phyloP scores from a whole-genome alignment of 1,140 invertebrate genomes.

The Drosophila arizonae region DNA sequence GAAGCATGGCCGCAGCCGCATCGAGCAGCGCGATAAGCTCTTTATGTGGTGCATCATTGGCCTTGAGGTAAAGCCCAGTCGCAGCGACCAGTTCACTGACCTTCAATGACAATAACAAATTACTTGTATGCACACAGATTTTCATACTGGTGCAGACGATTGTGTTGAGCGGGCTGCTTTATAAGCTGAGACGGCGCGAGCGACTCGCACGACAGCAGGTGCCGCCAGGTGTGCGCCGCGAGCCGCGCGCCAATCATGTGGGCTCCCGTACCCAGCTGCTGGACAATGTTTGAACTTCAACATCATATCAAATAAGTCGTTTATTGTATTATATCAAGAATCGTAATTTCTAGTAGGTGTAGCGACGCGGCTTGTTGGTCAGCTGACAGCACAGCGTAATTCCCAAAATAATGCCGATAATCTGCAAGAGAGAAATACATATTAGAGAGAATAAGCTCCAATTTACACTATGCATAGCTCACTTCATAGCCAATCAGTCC shows the following conservation, averaged over 20 bases:
- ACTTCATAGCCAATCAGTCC: slow-evolving; percentile 73
- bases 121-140: slow-evolving; percentile 33
- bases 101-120: slow-evolving; percentile 1
- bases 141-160: slow-evolving; percentile 64
- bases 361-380: slow-evolving; percentile 68
- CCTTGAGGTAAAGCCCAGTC: slow-evolving; percentile 60
- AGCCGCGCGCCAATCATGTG: slow-evolving; percentile 63
- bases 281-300: slow-evolving; percentile 37
- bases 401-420: slow-evolving; percentile 66
- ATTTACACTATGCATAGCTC: not conserved
- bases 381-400: slow-evolving; percentile 71
- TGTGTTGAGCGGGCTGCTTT: slow-evolving; percentile 57
- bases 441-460: not conserved
- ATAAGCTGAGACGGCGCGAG: slow-evolving; percentile 50
- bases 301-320: slow-evolving; percentile 38
- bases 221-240: slow-evolving; percentile 63
- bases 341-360: slow-evolving; percentile 56
- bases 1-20: slow-evolving; percentile 42
- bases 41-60: slow-evolving; percentile 71
- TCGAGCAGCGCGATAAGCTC: slow-evolving; percentile 66
- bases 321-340: slow-evolving; percentile 49
- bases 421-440: slow-evolving; percentile 33
- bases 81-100: slow-evolving; percentile 27
- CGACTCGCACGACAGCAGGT: slow-evolving; percentile 49
- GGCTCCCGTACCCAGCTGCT: slow-evolving; percentile 55